A percentile compares a stretch with the other conserved stretches of the same genome.
Conservation (phyloP, 1,140 invertebrate genomes). For the Drosophila nigrodunni region DNA sequence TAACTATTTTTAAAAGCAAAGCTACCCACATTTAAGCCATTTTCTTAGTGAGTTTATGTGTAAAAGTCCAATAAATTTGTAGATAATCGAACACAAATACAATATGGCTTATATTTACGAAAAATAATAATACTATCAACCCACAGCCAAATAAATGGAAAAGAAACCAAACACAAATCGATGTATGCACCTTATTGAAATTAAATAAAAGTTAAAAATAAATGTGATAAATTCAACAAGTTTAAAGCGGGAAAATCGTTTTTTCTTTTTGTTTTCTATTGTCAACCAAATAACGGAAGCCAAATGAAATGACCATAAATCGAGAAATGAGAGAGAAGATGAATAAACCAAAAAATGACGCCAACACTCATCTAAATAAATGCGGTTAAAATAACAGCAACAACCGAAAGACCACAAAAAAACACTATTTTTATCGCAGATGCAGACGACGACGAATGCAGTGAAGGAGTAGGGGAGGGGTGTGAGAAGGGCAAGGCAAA, state of each 20-base stretch:
- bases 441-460: conserved; percentile 49
- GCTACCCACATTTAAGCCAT: conserved; percentile 42
- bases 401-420: conserved; percentile 52
- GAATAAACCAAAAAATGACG: conserved; percentile 37
- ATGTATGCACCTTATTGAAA: conserved; percentile 63
- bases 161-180: conserved; percentile 2
- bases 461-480: background rate
- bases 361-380: conserved; percentile 60
- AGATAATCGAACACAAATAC: conserved; percentile 40
- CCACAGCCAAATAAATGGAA: conserved; percentile 40
- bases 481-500: conserved; percentile 14
- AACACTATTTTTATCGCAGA: conserved; percentile 69
- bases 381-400: conserved; percentile 32
- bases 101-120: conserved; percentile 35
- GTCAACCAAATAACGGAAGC: conserved; percentile 58
- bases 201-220: conserved; percentile 67
- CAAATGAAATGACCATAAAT: conserved; percentile 41
- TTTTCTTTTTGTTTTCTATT: conserved; percentile 2
- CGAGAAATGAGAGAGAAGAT: background rate
- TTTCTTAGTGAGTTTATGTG: conserved; percentile 49
- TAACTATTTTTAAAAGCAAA: conserved; percentile 20
- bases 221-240: conserved; percentile 72
- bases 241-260: conserved; percentile 34
- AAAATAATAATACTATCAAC: conserved; percentile 34
- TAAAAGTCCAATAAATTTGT: conserved; percentile 48